Evolutionary conservation across 2,888 invertebrate genomes (phyloP), one percentile per base, ranked within the genome.

Genomic region (Agonum fuliginosum): DNA sequence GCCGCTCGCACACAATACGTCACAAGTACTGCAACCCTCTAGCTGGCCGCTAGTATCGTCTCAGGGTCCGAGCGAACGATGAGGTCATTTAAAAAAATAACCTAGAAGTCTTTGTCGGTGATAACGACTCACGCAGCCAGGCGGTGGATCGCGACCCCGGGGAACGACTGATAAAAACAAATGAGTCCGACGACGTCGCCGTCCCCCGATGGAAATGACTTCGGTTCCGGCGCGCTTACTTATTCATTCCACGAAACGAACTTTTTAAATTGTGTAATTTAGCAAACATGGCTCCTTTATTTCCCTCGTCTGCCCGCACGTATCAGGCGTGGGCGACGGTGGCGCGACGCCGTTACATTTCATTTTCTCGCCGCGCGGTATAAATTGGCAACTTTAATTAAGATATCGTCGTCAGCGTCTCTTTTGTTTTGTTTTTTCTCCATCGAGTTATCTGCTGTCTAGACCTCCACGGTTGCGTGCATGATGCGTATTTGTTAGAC

Each of bases 351-450:
- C 81, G 79, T 83, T 83, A 83, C 84, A 84, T 85, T 85, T 85
- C 85, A 84, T 85, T 84, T 84, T 83, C 82, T 83, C 78, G 78
- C 80, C 78, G 76, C 69, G 67, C 62, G 48, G 79, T 86, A 86
- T 86, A 87, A 87, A 87, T 87, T 86, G 87, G 87, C 86, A 85
- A 87, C 83, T 87, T 87, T 87, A 87, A 87, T 87, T 87, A 87
- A 87, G 87, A 87, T 87, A 87, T 87, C 86, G 71, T 73, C 43
- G 74, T 22, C 67, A 41, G 20, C 74, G 86, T 83, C 86, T 86
- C 86, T 86, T 87, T 86, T 86, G 86, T 87, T 86, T 62, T 27
- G 27, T 86, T 85, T n/a, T 83, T 82, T 82, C 82, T 81, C 82
- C 84, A 83, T 82, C 81, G 80, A 81, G 82, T 81, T 83, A 85